Evolutionary conservation across 2,797 vertebrate species (phyloP).

Genomic region (Siniperca obscura): DNA sequence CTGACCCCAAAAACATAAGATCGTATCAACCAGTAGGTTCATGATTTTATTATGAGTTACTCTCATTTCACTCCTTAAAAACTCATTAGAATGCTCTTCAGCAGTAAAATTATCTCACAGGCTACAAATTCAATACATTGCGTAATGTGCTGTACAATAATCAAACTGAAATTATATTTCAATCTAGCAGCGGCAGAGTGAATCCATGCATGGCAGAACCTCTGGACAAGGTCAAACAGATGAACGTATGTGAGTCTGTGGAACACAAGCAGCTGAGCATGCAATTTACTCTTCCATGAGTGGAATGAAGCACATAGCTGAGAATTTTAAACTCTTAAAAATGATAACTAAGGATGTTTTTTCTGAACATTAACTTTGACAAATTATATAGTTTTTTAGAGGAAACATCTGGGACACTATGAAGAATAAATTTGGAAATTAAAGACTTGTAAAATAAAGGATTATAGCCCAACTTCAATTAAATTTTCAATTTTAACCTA

Average conservation of each 20-base stretch:
- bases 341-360: background rate
- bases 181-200: conserved; percentile 43
- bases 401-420: background rate
- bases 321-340: background rate
- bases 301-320: background rate
- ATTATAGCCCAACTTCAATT: too few species aligned
- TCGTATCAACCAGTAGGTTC: conserved; percentile 1
- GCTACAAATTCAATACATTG: conserved; percentile 33
- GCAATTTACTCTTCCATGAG: background rate
- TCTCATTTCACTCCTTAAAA: conserved; percentile 42
- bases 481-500: too few species aligned
- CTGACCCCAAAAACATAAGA: conserved; percentile 3
- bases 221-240: conserved; percentile 57
- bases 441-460: too few species aligned
- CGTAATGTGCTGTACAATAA: conserved; percentile 52
- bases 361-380: background rate
- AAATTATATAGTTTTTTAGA: too few species aligned
- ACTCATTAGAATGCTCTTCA: conserved; percentile 28
- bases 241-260: conserved; percentile 30
- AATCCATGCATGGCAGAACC: conserved; percentile 43
- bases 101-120: conserved; percentile 45
- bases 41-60: conserved; percentile 55
- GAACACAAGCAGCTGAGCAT: conserved; percentile 19
- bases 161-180: conserved; percentile 66
- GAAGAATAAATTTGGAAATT: background rate